phyloP scores from a whole-genome alignment of 1,140 invertebrate species.

The Drosophila funebris region DNA sequence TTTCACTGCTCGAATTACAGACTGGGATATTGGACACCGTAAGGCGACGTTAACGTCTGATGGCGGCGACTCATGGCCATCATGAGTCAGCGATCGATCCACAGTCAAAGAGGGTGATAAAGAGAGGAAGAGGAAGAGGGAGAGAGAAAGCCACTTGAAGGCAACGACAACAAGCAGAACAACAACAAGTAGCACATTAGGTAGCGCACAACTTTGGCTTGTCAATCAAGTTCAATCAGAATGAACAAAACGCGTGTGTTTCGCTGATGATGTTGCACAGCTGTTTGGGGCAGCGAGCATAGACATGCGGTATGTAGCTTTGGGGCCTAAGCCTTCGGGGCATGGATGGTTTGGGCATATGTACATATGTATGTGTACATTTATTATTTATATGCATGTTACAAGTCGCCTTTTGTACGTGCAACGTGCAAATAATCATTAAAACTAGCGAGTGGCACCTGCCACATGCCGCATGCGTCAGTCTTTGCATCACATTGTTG shows the following conservation, averaged over 20 bases:
- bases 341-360: too few relatives aligned
- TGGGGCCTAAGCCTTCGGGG: too few relatives aligned
- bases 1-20: conserved; percentile 44
- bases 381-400: conserved; percentile 71
- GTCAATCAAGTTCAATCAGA: conserved; percentile 59
- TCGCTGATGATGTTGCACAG: conserved; percentile 16
- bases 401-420: conserved; percentile 36
- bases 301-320: background rate
- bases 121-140: background rate
- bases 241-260: background rate
- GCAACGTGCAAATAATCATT: conserved; percentile 79
- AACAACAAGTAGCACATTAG: background rate
- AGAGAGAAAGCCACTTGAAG: conserved; percentile 22
- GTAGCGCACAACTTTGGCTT: conserved; percentile 50
- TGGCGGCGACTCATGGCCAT: conserved; percentile 12
- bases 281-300: conserved; percentile 3
- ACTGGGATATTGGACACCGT: conserved; percentile 50
- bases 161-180: background rate
- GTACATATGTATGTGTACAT: conserved; percentile 19
- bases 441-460: conserved; percentile 53
- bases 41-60: conserved; percentile 1
- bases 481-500: background rate
- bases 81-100: conserved; percentile 54
- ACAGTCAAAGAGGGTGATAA: background rate
- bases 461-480: conserved; percentile 8